phyloP scores from a whole-genome alignment of 2,888 invertebrate species.

The Hirtodrosophila histrioides region DNA sequence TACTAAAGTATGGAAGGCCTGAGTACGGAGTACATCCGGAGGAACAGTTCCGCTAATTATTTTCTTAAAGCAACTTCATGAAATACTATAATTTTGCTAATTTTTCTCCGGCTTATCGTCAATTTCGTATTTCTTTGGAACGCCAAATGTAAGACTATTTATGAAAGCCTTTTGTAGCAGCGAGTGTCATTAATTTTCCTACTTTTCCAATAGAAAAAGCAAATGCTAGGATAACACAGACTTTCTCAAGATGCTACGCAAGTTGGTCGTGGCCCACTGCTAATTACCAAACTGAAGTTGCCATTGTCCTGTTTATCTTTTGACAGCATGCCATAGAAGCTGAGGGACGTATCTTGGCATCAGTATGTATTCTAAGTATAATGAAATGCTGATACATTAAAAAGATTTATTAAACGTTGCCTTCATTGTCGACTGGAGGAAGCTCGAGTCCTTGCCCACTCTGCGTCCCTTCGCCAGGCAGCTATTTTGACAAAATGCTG shows the following conservation, averaged over 20 bases:
- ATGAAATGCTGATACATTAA: slow-evolving; percentile 74
- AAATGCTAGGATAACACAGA: not conserved
- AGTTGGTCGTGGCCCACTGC: slow-evolving; percentile 13
- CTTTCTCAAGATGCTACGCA: no score
- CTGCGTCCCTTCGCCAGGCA: not conserved
- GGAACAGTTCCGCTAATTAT: no score
- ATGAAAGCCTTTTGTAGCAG: slow-evolving; percentile 17
- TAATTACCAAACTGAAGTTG: slow-evolving; percentile 58
- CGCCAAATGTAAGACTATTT: slow-evolving; percentile 5
- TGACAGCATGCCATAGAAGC: slow-evolving; percentile 41
- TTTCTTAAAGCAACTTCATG: no score
- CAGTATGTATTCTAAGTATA: slow-evolving; percentile 45
- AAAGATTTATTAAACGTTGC: slow-evolving; percentile 72
- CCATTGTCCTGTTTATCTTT: slow-evolving; percentile 47
- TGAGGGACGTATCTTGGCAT: slow-evolving; percentile 7
- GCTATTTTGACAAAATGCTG: slow-evolving; percentile 15
- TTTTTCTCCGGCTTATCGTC: no score
- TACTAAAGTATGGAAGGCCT: no score
- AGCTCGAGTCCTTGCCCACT: not conserved
- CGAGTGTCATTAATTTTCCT: slow-evolving; percentile 27
- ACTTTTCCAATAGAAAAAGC: slow-evolving; percentile 9
- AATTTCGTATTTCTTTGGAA: no score
- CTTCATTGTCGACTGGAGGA: slow-evolving; percentile 19
- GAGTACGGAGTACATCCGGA: no score
- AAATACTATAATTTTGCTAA: no score